Base-by-base conservation (phyloP, 92 coral and sea anemone species). In the Blastomussa wellsi region DNA sequence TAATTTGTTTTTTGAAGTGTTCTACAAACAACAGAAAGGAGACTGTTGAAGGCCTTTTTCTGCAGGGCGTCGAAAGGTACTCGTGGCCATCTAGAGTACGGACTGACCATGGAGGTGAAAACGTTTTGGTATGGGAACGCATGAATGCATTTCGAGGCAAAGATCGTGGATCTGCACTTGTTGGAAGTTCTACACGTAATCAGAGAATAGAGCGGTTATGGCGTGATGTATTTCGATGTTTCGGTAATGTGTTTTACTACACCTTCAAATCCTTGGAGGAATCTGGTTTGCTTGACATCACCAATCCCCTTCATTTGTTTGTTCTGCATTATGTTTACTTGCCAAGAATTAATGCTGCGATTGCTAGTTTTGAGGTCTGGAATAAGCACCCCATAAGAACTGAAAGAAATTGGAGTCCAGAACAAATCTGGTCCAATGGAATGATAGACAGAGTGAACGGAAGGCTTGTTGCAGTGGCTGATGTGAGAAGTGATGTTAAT, bases 341-440 rank as follows among this genome's bases (percentile, higher is more conserved):
- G n/a, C n/a, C n/a, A n/a, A n/a, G n/a, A 87, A 90, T 87, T 57
- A 92, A 88, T 79, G 76, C 88, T 31, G 93, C 95, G 3, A 76
- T 88, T 44, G 69, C 60, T 33, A 78, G 86, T 69, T 92, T 90
- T 67, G 87, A 74, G 16, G 90, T 92, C 76, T 92, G 91, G 91
- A 92, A 92, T 76, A 87, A 84, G 69, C 95, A 92, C 84, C 95
- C 93, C 2, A 80, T 92, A 5, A 80, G 93, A 51, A 92, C 95
- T 5, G 95, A 87, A 74, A 75, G 89, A 53, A 92, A 92, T 81
- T 92, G 95, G 92, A 79, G 87, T 32, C 93, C 91, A 32, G 91
- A 92, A 72, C 91, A 90, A 72, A 81, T 90, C 11, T 92, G 95
- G 93, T 87, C 86, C 78, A 90, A 92, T 87, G 91, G 90, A 57